phyloP scores from a whole-genome alignment of 2,113 vertebrate species.

The Apteryx owenii region DNA sequence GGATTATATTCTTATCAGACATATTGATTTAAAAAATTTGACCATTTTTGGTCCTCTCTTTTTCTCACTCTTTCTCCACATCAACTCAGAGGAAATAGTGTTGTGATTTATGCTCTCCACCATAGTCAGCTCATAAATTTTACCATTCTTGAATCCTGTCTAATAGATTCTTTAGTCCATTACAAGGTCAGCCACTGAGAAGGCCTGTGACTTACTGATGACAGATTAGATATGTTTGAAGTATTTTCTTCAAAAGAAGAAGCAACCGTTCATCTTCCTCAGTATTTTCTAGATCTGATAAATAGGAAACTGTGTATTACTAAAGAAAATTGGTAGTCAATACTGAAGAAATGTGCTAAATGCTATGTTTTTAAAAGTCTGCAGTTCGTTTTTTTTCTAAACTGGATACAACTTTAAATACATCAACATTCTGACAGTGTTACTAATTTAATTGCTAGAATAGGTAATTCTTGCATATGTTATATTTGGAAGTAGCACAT shows the following conservation, averaged over 20 bases:
- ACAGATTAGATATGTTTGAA: accelerated
- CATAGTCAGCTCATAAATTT: not conserved
- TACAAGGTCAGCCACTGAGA: not conserved
- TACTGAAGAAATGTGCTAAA: not conserved
- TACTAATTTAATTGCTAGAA: not conserved
- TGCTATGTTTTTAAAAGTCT: not conserved
- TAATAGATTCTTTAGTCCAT: not conserved
- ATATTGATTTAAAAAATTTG: too few species aligned
- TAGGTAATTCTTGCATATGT: not conserved
- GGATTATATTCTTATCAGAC: not conserved
- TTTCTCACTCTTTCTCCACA: not conserved
- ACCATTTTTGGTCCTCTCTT: not conserved
- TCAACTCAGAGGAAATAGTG: not conserved
- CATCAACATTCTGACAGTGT: not conserved
- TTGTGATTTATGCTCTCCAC: not conserved
- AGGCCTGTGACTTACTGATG: not conserved
- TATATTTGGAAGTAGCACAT: not conserved
- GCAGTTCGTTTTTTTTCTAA: not conserved
- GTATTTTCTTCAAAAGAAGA: not conserved
- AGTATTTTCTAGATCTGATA: not conserved
- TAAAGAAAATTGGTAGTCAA: not conserved
- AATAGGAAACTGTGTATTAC: accelerated
- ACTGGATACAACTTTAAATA: not conserved
- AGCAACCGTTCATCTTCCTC: not conserved
- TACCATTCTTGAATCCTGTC: not conserved